Evolutionary conservation across 2,888 invertebrate species (phyloP).

Genomic region (Leptinotarsa rubiginosa): DNA sequence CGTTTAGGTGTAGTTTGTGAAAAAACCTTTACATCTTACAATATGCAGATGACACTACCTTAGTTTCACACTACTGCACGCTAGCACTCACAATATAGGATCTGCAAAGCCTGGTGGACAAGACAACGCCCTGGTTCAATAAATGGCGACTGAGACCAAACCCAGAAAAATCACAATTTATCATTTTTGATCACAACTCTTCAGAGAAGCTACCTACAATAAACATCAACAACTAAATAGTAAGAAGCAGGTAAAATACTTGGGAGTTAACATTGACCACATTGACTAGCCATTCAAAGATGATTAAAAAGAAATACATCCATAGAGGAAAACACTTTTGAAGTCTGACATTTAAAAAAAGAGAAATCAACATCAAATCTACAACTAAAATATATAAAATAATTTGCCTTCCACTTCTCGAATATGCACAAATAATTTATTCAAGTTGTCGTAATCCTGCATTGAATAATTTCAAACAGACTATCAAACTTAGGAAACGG

Average conservation of each 20-base stretch:
- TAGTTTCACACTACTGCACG: not conserved
- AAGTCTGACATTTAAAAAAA: not conserved
- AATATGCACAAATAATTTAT: not conserved
- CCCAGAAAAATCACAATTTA: not conserved
- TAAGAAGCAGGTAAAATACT: not conserved
- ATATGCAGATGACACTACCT: conserved; percentile 1
- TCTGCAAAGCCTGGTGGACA: not conserved
- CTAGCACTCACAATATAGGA: not conserved
- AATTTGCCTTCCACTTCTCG: not conserved
- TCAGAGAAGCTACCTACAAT: not conserved
- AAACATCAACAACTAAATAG: not conserved
- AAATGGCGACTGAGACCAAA: not conserved
- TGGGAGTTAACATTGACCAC: not conserved
- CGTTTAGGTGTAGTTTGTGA: too few species aligned
- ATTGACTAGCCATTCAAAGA: not conserved
- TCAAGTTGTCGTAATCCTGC: not conserved
- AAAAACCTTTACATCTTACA: conserved; percentile 19
- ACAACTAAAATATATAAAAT: not conserved
- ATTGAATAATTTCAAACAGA: not conserved
- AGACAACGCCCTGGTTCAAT: not conserved
- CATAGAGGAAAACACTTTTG: not conserved
- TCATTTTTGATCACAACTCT: not conserved
- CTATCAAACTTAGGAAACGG: too few species aligned
- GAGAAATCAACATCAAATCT: not conserved
- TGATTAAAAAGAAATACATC: not conserved